These are phyloP conservation scores for Struthidea cinerea DNA, from an alignment of 2,113 vertebrate genomes.

Conservation along the genomic window DNA sequence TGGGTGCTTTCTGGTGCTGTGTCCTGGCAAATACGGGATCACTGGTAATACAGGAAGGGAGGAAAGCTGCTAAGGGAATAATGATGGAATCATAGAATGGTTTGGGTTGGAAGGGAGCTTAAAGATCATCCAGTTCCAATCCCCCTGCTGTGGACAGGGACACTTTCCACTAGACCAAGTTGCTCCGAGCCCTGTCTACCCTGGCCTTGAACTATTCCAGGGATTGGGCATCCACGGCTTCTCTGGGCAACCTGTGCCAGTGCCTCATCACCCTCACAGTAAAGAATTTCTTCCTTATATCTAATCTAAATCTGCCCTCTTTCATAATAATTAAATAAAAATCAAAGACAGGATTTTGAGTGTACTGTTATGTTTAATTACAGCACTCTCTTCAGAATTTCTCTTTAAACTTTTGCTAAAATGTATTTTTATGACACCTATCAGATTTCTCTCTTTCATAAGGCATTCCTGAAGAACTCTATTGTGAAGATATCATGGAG, in stretches of 20 bases:
- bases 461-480: not conserved
- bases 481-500: not conserved
- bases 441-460: not conserved
- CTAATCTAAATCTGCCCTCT: not conserved
- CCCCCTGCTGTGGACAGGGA: not conserved
- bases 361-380: not conserved
- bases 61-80: not conserved
- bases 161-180: not conserved
- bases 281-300: not conserved
- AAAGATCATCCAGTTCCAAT: not conserved
- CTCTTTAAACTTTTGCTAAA: not conserved
- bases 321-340: not conserved
- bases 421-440: not conserved
- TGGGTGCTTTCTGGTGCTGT: not conserved
- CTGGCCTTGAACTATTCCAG: not conserved
- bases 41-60: not conserved
- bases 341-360: not conserved
- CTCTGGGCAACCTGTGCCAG: not conserved
- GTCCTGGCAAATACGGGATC: not conserved
- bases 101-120: not conserved
- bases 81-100: not conserved
- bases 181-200: not conserved
- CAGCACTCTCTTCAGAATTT: not conserved
- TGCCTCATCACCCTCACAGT: not conserved
- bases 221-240: not conserved